Base-by-base conservation (phyloP, 2,797 vertebrate genomes). In the Tokudaia muenninki region DNA sequence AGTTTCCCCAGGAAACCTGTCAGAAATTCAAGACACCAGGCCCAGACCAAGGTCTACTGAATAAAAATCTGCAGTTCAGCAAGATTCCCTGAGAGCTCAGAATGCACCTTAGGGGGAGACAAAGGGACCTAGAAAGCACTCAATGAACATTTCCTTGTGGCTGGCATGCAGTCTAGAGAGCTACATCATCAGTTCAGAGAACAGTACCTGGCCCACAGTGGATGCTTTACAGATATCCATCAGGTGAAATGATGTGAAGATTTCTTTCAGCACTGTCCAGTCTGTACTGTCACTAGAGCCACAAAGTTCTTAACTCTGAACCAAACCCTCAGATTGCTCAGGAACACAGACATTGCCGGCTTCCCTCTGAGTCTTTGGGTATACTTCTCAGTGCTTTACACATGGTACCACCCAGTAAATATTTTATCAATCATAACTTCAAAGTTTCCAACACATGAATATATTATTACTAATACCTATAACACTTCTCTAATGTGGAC, bases 11-110 rank as follows among this genome's bases (percentile, higher is more conserved):
- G 5, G 52, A 52, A 63, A 77, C 52, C 72, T 59, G 2, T 77
- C 14, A 84, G 77, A 90, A 65, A 92, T 70, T 59, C 55, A 55
- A 75, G 77, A 37, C 12, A 16, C 5, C 6, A 0, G 77, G 16
- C 14, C 47, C 9, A 74, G 37, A 57, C 3, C 29, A n/a, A 87
- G 14, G 50, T 41, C 82, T 59, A 44, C 41, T 34, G 19, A 92
- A 81, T 84, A 94, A 87, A 94, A 90, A 84, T 72, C 70, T 95
- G 65, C 55, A 92, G 70, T 93, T 95, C 94, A 79, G 55, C 72
- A 90, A 86, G 12, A 81, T 24, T 63, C 44, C 34, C n/a, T n/a
- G 50, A 78, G 72, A 79, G n/a, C 57, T 47, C 3, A 72, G 26
- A 47, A 12, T n/a, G 16, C 44, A 44, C 59, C 26, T 14, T 0